Evolutionary conservation across 30 jellyfish, hydroid and myxozoan genomes (phyloP).

Genomic region (Aurelia coerulea): DNA sequence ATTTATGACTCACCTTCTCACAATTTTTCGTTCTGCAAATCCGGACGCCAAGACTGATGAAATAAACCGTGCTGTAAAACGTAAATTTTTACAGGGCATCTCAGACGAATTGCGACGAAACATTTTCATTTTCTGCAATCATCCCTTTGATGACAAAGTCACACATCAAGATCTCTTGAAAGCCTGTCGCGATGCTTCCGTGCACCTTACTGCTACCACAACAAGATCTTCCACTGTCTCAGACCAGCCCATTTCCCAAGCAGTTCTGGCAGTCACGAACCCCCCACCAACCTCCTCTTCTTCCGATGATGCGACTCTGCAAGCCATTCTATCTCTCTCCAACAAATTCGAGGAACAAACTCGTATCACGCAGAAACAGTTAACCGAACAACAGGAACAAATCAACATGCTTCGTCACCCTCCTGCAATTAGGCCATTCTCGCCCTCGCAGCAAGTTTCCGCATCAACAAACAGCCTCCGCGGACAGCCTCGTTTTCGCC

Average conservation of each 20-base stretch:
- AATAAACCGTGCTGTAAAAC: slow-evolving; percentile 27
- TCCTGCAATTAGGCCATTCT: too few species aligned
- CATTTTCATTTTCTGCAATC: slow-evolving; percentile 7
- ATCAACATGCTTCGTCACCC: slow-evolving; percentile 3
- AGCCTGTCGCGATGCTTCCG: slow-evolving; percentile 44
- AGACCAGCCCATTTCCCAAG: slow-evolving; percentile 1
- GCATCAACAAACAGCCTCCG: background rate
- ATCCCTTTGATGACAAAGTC: slow-evolving; percentile 20
- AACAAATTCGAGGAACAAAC: slow-evolving; percentile 37
- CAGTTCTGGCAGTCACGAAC: slow-evolving; percentile 13
- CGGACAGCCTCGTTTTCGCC: background rate
- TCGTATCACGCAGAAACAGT: slow-evolving; percentile 1
- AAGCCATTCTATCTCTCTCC: slow-evolving; percentile 32
- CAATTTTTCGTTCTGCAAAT: slow-evolving; percentile 10
- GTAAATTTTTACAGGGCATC: slow-evolving; percentile 32
- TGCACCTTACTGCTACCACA: slow-evolving; percentile 36
- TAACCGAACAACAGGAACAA: slow-evolving; percentile 33
- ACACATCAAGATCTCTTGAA: slow-evolving; percentile 31
- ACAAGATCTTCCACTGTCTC: background rate
- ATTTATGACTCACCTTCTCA: slow-evolving; percentile 19
- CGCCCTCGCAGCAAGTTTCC: slow-evolving; percentile 2
- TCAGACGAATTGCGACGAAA: slow-evolving; percentile 15
- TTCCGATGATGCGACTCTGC: slow-evolving; percentile 16
- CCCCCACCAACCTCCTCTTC: slow-evolving; percentile 30
- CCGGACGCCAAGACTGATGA: slow-evolving; percentile 18